Evolutionary conservation across 2,888 invertebrate genomes (phyloP).

Genomic region (Acanthoscelides obtectus): DNA sequence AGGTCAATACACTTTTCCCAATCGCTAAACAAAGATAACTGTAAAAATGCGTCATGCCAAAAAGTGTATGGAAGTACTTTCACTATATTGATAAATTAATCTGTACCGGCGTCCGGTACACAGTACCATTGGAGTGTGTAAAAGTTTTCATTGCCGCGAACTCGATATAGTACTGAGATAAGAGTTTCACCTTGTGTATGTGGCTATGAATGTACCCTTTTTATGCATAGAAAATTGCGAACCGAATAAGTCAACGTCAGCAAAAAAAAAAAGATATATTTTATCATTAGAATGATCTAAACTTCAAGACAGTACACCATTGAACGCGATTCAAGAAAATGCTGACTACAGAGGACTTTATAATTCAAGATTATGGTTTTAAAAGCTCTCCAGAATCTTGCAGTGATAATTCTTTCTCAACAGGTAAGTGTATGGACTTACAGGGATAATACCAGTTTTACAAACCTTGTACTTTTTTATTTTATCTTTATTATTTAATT

Average conservation of each 20-base stretch:
- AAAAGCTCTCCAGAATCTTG: conserved; percentile 42
- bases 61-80: not conserved
- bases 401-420: conserved; percentile 36
- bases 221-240: not conserved
- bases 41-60: not conserved
- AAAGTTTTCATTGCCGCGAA: not conserved
- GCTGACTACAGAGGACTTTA: conserved; percentile 38
- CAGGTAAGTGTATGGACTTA: conserved; percentile 28
- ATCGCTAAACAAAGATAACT: not conserved
- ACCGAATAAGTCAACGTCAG: not conserved
- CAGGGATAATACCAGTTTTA: conserved; percentile 1
- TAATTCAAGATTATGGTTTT: conserved; percentile 35
- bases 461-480: no score
- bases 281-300: not conserved
- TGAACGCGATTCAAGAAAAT: conserved; percentile 18
- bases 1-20: not conserved
- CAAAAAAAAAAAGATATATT: not conserved
- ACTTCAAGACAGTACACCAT: not conserved
- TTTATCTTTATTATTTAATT: no score
- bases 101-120: not conserved
- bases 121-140: no score
- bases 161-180: not conserved
- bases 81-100: not conserved
- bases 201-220: not conserved
- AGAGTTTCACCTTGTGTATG: not conserved